Evolutionary conservation across 1,140 invertebrate species (phyloP).

Genomic region (Geopemphigus sp.): DNA sequence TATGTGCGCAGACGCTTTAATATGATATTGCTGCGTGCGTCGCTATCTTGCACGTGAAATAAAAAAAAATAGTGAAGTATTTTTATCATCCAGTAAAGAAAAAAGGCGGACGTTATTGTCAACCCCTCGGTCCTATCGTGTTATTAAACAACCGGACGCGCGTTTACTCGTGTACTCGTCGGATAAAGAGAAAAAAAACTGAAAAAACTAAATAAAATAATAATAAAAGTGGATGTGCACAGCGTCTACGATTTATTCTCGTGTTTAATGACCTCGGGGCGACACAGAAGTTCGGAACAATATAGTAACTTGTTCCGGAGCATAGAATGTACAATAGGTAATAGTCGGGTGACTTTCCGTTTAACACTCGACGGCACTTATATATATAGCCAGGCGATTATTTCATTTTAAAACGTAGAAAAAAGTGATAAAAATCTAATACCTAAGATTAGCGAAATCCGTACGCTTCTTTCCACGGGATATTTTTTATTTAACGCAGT

Average conservation of each 20-base stretch:
- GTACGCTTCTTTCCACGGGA: no score
- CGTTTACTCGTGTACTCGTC: not conserved
- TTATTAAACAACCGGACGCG: not conserved
- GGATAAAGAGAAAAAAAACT: not conserved
- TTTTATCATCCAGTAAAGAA: not conserved
- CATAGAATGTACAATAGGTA: conserved; percentile 17
- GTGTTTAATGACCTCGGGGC: conserved; percentile 5
- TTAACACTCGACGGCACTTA: not conserved
- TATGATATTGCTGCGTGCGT: no score
- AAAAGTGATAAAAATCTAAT: not conserved
- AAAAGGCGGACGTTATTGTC: not conserved
- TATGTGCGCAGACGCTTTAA: no score
- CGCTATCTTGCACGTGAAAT: no score
- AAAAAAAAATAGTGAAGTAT: not conserved
- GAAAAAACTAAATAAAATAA: conserved; percentile 9
- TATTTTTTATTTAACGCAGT: no score
- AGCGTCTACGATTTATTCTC: conserved; percentile 23
- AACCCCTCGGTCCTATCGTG: not conserved
- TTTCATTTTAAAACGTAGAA: not conserved
- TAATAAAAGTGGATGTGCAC: not conserved
- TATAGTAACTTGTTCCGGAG: conserved; percentile 36
- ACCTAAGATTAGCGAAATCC: not conserved
- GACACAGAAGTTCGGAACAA: conserved; percentile 22
- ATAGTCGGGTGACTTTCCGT: conserved; percentile 6
- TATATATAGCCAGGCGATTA: not conserved